These are phyloP conservation scores for Tryphoninae sp. DNA, from an alignment of 2,888 invertebrate genomes.

Conservation along the genomic window DNA sequence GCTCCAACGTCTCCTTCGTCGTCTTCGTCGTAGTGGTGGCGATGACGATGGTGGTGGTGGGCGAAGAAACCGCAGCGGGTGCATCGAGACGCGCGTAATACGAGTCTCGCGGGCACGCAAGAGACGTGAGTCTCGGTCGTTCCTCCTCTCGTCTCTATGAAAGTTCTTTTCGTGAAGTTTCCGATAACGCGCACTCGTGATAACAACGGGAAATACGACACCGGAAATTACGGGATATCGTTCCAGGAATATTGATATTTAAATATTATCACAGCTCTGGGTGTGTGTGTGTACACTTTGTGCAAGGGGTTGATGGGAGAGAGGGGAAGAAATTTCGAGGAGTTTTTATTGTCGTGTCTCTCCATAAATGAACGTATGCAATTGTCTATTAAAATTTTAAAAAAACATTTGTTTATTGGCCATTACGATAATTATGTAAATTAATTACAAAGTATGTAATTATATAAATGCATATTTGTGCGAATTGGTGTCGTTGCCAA, in stretches of 20 bases:
- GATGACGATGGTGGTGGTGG: slow-evolving; percentile 6
- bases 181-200: slow-evolving; percentile 16
- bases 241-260: slow-evolving; percentile 27
- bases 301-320: too few relatives aligned
- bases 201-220: slow-evolving; percentile 30
- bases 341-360: too few relatives aligned
- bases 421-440: background rate
- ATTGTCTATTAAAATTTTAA: too few relatives aligned
- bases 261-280: background rate
- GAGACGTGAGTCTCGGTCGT: slow-evolving; percentile 33
- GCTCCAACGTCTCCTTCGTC: background rate
- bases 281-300: background rate
- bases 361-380: too few relatives aligned
- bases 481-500: slow-evolving; percentile 3
- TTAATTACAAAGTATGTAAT: background rate
- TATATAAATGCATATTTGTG: background rate
- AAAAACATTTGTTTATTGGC: too few relatives aligned
- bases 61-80: slow-evolving; percentile 27
- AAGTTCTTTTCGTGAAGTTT: slow-evolving; percentile 19
- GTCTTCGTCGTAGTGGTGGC: background rate
- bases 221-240: slow-evolving; percentile 31
- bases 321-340: too few relatives aligned
- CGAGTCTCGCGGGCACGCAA: slow-evolving; percentile 50
- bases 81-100: slow-evolving; percentile 49
- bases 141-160: slow-evolving; percentile 1